phyloP scores from a whole-genome alignment of 1,140 invertebrate species.

The Danaus plexippus region DNA sequence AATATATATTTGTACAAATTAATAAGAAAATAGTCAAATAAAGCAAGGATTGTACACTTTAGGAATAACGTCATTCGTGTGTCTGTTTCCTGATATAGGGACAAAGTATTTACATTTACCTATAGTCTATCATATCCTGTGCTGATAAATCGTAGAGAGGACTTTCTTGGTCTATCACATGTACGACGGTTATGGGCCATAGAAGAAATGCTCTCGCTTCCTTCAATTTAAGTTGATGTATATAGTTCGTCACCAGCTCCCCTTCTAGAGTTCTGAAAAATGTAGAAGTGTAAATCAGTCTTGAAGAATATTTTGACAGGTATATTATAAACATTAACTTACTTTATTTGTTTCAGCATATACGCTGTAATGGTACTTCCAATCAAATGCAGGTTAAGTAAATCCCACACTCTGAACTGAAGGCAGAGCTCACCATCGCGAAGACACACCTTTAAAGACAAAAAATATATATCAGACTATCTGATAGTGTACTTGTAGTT shows the following conservation, averaged over 20 bases:
- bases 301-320: background rate
- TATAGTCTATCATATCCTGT: conserved; percentile 72
- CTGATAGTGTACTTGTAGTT: no score
- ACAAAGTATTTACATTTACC: conserved; percentile 32
- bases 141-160: conserved; percentile 73
- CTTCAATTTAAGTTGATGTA: conserved; percentile 52
- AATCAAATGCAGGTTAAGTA: conserved; percentile 72
- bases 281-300: background rate
- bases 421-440: conserved; percentile 75
- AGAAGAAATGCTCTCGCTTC: conserved; percentile 69
- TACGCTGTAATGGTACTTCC: conserved; percentile 74
- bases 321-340: conserved; percentile 1
- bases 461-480: no score
- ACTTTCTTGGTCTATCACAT: conserved; percentile 74
- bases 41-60: no score
- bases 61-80: no score
- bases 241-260: conserved; percentile 56
- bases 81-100: no score
- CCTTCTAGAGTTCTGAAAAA: conserved; percentile 54
- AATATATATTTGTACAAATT: no score
- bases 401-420: conserved; percentile 76
- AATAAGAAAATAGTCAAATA: no score
- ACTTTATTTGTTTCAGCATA: conserved; percentile 67
- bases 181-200: conserved; percentile 77
- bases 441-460: conserved; percentile 68